phyloP scores from a whole-genome alignment of 2,113 vertebrate species.

The Sebastes fasciatus region DNA sequence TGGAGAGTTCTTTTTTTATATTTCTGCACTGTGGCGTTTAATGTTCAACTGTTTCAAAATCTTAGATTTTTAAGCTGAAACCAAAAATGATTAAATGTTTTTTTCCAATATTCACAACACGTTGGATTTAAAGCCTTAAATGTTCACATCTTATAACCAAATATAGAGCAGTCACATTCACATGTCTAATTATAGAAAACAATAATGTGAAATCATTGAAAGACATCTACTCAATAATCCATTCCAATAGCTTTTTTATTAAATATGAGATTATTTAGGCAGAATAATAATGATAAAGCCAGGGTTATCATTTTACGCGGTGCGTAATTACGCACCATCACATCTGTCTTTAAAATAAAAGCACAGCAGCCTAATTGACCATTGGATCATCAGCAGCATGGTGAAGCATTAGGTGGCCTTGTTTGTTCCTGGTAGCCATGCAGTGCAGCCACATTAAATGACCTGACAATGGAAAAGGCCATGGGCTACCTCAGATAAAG shows the following conservation, averaged over 20 bases:
- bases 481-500: slow-evolving; percentile 82
- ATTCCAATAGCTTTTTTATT: background rate
- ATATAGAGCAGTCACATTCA: background rate
- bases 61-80: background rate
- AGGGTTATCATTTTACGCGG: background rate
- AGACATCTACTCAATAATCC: background rate
- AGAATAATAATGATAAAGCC: background rate
- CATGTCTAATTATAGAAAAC: background rate
- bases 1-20: background rate
- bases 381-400: slow-evolving; percentile 56
- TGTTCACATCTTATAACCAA: background rate
- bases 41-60: background rate
- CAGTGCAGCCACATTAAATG: slow-evolving; percentile 75
- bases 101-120: background rate
- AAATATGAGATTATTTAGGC: background rate
- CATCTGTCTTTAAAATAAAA: slow-evolving; percentile 41
- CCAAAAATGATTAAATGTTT: background rate
- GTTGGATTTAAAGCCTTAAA: background rate
- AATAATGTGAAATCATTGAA: slow-evolving; percentile 1
- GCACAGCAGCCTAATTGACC: slow-evolving; percentile 50
- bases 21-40: background rate
- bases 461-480: slow-evolving; percentile 77
- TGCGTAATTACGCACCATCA: slow-evolving; percentile 68
- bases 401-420: slow-evolving; percentile 56
- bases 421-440: slow-evolving; percentile 66